Evolutionary conservation across 2,888 invertebrate species (phyloP), one percentile per base, ranked within the genome.

Genomic region (Leptura quadrifasciata): DNA sequence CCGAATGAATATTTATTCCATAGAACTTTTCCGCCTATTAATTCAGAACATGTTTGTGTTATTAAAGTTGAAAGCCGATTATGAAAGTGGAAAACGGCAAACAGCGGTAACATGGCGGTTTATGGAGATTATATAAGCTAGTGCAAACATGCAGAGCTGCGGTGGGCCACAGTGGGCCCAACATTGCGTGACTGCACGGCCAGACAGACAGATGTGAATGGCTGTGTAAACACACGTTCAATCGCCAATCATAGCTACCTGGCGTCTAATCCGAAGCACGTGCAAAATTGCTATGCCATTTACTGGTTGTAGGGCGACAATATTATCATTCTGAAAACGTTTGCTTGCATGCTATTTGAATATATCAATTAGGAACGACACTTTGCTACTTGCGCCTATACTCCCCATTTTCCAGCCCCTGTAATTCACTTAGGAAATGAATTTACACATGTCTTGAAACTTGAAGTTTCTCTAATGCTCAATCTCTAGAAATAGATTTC

Each of bases 331-430:
- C 84, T 76, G 76, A 76, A 71, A 69, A 78, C 82, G 79, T 82
- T 79, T 69, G 75, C 70, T 76, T 82, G 81, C 81, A 81, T 81
- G 81, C 79, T 79, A 83, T 82, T 81, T 84, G 84, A 84, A 84
- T 84, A 84, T 83, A 84, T 84, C 83, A 84, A 84, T 84, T 83
- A 84, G 80, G 72, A 67, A 65, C 74, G 76, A 76, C 73, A 75
- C 64, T 75, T 72, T 63, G 72, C 76, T 76, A 69, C 72, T 76
- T 72, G 76, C 35, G 72, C 71, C 60, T 39, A 31, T 27, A 24
- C 63, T 24, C 31, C 68, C 31, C 72, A 24, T 67, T 24, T 20
- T 63, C 31, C 72, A 63, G 60, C 68, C 72, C 35, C 27, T 31
- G 61, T 76, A 76, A 75, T 72, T 72, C 76, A 72, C 69, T 76